Conservation (phyloP, 2,888 invertebrate species). For the Chalcis sispes region DNA sequence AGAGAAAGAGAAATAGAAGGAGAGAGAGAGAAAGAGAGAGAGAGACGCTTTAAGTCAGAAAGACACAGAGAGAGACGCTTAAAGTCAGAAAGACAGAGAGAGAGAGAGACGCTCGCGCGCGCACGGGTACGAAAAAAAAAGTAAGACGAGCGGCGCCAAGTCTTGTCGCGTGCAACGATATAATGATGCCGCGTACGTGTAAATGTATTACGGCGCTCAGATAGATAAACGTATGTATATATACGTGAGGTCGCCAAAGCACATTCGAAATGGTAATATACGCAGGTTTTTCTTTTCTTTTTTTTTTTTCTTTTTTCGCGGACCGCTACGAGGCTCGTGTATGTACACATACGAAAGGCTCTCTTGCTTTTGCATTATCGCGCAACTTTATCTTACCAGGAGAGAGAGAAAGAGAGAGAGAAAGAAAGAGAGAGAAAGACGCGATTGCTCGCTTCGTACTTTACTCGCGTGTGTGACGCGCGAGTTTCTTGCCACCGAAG, state of each 20-base stretch:
- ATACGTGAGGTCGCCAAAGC: background rate
- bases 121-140: background rate
- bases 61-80: too few species aligned
- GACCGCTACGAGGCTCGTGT: background rate
- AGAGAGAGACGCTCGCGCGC: background rate
- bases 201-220: slow-evolving; percentile 46
- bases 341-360: background rate
- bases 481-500: background rate
- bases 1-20: background rate
- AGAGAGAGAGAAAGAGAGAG: slow-evolving; percentile 16
- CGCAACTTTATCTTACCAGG: background rate
- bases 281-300: background rate
- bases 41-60: too few species aligned
- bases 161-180: slow-evolving; percentile 59
- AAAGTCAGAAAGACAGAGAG: too few species aligned
- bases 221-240: background rate
- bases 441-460: background rate
- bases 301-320: background rate
- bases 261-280: background rate
- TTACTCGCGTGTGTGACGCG: background rate
- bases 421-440: background rate
- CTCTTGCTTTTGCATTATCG: slow-evolving; percentile 10
- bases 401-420: background rate
- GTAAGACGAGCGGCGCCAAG: slow-evolving; percentile 54
- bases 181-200: slow-evolving; percentile 57